Conservation (phyloP, 2,113 vertebrate species). For the Gnathochromis pfefferi region DNA sequence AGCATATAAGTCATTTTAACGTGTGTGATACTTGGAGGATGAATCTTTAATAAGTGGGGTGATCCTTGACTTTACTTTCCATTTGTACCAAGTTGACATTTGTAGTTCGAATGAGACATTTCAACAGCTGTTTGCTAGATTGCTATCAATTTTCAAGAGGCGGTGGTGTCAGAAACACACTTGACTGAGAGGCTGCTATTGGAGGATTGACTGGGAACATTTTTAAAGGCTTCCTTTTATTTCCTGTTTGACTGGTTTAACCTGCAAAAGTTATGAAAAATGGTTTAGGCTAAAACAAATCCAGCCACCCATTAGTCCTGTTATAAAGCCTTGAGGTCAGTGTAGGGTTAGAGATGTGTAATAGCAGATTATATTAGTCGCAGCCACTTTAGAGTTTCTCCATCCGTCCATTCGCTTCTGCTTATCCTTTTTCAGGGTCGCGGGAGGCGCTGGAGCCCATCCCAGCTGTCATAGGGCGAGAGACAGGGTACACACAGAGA, state of each 20-base stretch:
- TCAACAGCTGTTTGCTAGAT: background rate
- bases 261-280: background rate
- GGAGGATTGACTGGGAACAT: background rate
- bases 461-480: background rate
- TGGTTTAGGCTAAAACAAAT: background rate
- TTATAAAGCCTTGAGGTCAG: background rate
- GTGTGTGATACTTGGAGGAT: background rate
- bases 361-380: background rate
- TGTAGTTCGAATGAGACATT: background rate
- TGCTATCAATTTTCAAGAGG: background rate
- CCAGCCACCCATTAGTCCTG: background rate
- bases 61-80: background rate
- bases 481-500: background rate
- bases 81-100: background rate
- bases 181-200: background rate
- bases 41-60: background rate
- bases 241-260: background rate
- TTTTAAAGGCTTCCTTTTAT: background rate
- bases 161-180: background rate
- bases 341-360: background rate
- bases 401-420: background rate
- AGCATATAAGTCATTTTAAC: background rate
- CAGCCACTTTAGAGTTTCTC: background rate
- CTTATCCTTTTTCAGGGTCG: background rate
- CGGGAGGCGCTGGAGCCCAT: fast-evolving